These are phyloP conservation scores for Turritopsis rubra DNA, from an alignment of 30 jellyfish, hydroid and myxozoan genomes.

Conservation along the genomic window DNA sequence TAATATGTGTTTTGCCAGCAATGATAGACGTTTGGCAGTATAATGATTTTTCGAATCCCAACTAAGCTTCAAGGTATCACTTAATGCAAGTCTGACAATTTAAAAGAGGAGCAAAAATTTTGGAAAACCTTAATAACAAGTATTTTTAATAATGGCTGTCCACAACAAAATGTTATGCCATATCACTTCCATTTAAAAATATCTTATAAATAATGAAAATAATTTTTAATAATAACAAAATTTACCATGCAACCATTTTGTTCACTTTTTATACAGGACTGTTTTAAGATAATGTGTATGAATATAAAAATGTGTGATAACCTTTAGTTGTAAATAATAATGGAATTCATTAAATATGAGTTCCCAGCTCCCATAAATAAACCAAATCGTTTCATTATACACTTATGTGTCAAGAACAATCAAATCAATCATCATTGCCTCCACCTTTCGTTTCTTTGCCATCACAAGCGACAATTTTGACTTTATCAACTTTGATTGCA, in stretches of 20 bases:
- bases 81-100: too few relatives aligned
- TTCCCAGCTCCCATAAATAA: background rate
- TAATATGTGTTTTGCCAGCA: too few relatives aligned
- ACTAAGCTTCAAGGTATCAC: too few relatives aligned
- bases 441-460: conserved; percentile 63
- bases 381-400: background rate
- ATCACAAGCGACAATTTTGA: conserved; percentile 95
- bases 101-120: too few relatives aligned
- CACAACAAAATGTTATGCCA: too few relatives aligned
- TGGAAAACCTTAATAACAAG: too few relatives aligned
- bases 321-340: background rate
- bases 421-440: conserved; percentile 6
- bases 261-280: background rate
- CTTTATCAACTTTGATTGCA: conserved; percentile 78
- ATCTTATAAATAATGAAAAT: too few relatives aligned
- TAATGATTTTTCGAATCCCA: too few relatives aligned
- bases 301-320: background rate
- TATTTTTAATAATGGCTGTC: too few relatives aligned
- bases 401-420: background rate
- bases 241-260: background rate
- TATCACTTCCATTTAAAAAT: too few relatives aligned
- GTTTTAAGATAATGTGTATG: background rate
- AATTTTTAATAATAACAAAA: too few relatives aligned
- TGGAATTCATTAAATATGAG: background rate
- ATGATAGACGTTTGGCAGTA: too few relatives aligned